Base-by-base conservation (phyloP, 2,113 vertebrate species). In the Zosterops pallidus region DNA sequence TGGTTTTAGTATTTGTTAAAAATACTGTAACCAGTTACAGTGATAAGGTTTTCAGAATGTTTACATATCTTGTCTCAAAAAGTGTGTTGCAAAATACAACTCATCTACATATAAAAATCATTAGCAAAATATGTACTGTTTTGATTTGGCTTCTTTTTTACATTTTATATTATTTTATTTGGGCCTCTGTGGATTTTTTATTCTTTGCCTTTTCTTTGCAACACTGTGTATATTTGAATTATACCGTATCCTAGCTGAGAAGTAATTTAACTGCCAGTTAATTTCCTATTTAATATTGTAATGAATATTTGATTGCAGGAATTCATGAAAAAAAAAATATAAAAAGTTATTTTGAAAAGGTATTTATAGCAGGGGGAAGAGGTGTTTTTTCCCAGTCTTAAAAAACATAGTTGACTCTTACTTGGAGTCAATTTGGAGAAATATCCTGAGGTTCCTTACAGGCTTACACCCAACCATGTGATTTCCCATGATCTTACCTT, bases 121-220 rank as follows among this genome's bases (percentile, higher is more conserved):
- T 49, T 72, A 53, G 11, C 0, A 3, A 74, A 22, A 11, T 28
- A 2, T 26, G 24, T 60, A 13, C 1, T 46, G 20, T 16, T 70
- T 72, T 56, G 12, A 13, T 60, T 68, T 71, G 9, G 2, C 21
- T 90, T 63, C 0, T 9, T 59, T 57, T 35, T 44, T 31, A 15
- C 2, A 35, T 60, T n/a, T 50, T 26, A 7, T 19, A 8, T 20
- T 9, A 26, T 59, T 65, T 62, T 56, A 5, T 57, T 31, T 28
- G 19, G 3, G 3, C 2, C 2, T n/a, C 29, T 79, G 9, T 21
- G 1, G 0, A 1, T 18, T 60, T 17, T 19, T 60, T 21, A 17
- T 3, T 57, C 72, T 47, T 49, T 71, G 1, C 3, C 23, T 64
- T 57, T 50, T 15, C 24, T 70, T 95, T 82, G 6, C 5, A 74